phyloP scores from a whole-genome alignment of 2,888 invertebrate genomes.

The Sthenelais limicola region DNA sequence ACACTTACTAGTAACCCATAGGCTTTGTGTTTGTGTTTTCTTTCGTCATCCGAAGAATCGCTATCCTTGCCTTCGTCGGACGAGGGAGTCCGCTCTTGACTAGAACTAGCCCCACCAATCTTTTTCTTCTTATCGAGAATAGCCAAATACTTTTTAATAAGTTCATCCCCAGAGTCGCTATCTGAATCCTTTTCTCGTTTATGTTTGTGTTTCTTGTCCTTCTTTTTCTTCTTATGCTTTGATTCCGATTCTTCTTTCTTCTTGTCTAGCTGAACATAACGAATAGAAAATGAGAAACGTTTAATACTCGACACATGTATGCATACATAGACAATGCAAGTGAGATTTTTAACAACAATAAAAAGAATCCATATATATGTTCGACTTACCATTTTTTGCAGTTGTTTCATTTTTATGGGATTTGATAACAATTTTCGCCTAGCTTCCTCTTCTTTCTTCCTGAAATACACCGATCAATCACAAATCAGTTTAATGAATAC shows the following conservation, averaged over 20 bases:
- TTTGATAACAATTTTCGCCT: slow-evolving; percentile 88
- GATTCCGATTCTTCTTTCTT: slow-evolving; percentile 51
- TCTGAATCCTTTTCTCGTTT: slow-evolving; percentile 51
- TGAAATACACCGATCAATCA: no score
- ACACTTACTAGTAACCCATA: slow-evolving; percentile 13
- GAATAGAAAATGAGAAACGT: no score
- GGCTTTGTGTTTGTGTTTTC: neutral
- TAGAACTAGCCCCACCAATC: slow-evolving; percentile 5
- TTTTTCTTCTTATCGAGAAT: slow-evolving; percentile 62
- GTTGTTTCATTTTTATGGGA: slow-evolving; percentile 89
- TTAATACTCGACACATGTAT: no score
- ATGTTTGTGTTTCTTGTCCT: slow-evolving; percentile 53
- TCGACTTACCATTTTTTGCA: slow-evolving; percentile 81
- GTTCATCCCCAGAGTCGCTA: slow-evolving; percentile 56
- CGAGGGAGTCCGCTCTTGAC: neutral
- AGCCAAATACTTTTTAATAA: slow-evolving; percentile 64
- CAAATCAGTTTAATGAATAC: no score
- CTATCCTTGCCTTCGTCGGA: slow-evolving; percentile 27
- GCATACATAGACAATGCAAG: neutral
- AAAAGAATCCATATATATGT: neutral
- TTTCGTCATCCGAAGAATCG: neutral
- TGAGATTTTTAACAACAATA: neutral
- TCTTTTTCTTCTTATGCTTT: slow-evolving; percentile 75
- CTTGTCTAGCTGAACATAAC: slow-evolving; percentile 45
- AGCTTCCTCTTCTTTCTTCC: slow-evolving; percentile 89